phyloP scores from a whole-genome alignment of 2,888 invertebrate genomes.

The Dryobota labecula region DNA sequence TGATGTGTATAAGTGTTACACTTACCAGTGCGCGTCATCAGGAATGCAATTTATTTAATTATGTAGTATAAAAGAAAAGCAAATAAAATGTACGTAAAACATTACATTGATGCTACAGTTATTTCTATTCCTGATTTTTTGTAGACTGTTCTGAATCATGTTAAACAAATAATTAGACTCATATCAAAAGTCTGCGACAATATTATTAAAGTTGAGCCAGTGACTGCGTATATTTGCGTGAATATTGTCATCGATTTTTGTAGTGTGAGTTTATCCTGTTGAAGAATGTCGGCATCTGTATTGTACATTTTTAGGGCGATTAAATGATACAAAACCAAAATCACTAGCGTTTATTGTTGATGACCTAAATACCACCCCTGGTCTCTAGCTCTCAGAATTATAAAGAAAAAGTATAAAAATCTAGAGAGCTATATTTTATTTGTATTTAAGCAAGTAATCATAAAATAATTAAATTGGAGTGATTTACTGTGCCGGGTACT shows the following conservation, averaged over 20 bases:
- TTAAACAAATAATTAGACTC: conserved; percentile 73
- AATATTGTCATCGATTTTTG: conserved; percentile 85
- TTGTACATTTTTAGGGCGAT: conserved; percentile 90
- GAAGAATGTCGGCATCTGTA: conserved; percentile 88
- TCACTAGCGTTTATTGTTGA: conserved; percentile 71
- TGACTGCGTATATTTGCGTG: conserved; percentile 84
- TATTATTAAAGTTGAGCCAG: conserved; percentile 82
- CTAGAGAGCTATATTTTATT: not conserved
- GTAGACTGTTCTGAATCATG: conserved; percentile 87
- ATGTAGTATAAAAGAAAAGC: conserved; percentile 88
- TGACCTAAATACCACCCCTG: conserved; percentile 41
- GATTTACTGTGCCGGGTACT: not conserved
- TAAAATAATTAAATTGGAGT: not conserved
- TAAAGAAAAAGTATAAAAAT: not conserved
- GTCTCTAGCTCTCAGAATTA: conserved; percentile 23
- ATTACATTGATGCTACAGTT: conserved; percentile 82
- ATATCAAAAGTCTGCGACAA: conserved; percentile 80
- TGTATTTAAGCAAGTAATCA: not conserved
- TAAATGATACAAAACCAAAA: conserved; percentile 87
- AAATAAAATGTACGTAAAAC: conserved; percentile 89
- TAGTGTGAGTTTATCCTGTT: conserved; percentile 78
- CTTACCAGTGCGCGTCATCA: conserved; percentile 86
- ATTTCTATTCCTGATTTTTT: conserved; percentile 87
- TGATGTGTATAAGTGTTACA: conserved; percentile 87
- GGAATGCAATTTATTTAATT: conserved; percentile 90